Percentiles rank a stretch among this genome's conserved stretches.
These are phyloP conservation scores for Ectemnius cavifrons DNA, from an alignment of 2,888 invertebrate genomes.

Conservation along the genomic window DNA sequence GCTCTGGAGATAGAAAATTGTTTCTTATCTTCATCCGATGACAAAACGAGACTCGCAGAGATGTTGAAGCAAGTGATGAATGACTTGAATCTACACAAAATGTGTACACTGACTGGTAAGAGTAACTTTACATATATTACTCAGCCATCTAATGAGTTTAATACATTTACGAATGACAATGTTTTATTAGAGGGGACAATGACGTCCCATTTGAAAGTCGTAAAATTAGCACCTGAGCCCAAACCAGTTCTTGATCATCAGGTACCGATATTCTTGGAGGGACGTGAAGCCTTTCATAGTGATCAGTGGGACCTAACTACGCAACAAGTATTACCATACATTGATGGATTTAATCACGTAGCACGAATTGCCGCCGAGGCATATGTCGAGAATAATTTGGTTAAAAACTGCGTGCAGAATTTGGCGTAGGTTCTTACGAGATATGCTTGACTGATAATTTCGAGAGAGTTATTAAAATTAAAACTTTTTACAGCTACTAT, in stretches of 20 bases:
- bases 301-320: conserved; percentile 97
- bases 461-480: conserved; percentile 6
- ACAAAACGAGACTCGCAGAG: conserved; percentile 85
- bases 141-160: no score
- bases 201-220: conserved; percentile 93
- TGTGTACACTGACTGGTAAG: conserved; percentile 86
- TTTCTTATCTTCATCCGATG: conserved; percentile 86
- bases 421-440: conserved; percentile 82
- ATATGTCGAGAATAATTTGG: conserved; percentile 95
- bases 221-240: conserved; percentile 89
- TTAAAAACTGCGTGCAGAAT: conserved; percentile 96
- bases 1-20: conserved; percentile 92
- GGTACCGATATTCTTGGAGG: conserved; percentile 90
- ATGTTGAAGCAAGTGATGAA: conserved; percentile 88
- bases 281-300: conserved; percentile 82
- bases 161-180: conserved; percentile 67
- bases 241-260: conserved; percentile 90
- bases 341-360: conserved; percentile 95
- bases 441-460: not conserved
- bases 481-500: conserved; percentile 80
- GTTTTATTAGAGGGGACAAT: conserved; percentile 86
- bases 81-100: conserved; percentile 89
- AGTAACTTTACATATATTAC: conserved; percentile 8
- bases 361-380: conserved; percentile 93
- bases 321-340: conserved; percentile 92